Evolutionary conservation across 2,888 invertebrate genomes (phyloP).

Genomic region (Sphecodes monilicornis): DNA sequence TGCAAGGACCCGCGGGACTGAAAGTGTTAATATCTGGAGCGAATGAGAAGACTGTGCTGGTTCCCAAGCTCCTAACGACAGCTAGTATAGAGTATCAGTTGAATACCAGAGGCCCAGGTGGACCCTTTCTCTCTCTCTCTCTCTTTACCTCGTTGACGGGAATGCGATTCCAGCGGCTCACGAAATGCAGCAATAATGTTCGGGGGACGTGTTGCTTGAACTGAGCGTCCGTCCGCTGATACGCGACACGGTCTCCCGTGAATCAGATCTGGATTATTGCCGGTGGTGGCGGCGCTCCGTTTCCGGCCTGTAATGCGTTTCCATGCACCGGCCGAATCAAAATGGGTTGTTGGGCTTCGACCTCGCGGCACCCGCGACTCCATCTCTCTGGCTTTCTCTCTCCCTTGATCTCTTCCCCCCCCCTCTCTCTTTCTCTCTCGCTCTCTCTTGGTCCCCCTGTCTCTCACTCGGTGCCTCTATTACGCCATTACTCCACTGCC

Average conservation of each 20-base stretch:
- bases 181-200: constrained; percentile 33
- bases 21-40: neutral
- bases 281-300: constrained; percentile 59
- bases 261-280: constrained; percentile 72
- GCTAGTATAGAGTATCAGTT: neutral
- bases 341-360: constrained; percentile 54
- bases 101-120: neutral
- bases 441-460: neutral
- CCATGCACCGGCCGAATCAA: constrained; percentile 52
- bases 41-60: neutral
- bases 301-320: constrained; percentile 66
- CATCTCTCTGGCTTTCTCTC: neutral
- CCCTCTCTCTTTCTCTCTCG: neutral
- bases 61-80: neutral
- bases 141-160: neutral
- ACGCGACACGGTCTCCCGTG: constrained; percentile 38
- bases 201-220: constrained; percentile 9
- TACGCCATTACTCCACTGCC: constrained; percentile 17
- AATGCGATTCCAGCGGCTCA: constrained; percentile 22
- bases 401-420: constrained; percentile 2
- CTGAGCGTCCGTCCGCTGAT: constrained; percentile 19
- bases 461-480: neutral
- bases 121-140: neutral
- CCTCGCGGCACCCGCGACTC: constrained; percentile 36
- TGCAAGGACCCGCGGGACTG: neutral